Percentiles rank a stretch among this genome's conserved stretches.
phyloP scores from a whole-genome alignment of 1,140 invertebrate species.

The Lamellibrachia luymesi region DNA sequence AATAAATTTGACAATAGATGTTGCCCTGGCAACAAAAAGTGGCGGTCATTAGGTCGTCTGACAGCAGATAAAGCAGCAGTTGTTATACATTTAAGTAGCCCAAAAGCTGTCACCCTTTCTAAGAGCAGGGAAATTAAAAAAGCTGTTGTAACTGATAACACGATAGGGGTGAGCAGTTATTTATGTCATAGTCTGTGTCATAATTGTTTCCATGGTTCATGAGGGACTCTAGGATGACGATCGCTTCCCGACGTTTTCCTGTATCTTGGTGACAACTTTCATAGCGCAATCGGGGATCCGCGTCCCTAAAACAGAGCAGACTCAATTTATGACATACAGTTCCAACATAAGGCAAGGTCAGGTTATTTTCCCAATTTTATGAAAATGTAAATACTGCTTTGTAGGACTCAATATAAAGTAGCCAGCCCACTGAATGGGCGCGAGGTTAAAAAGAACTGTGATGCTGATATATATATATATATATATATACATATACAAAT shows the following conservation, averaged over 20 bases:
- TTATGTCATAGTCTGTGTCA: no score
- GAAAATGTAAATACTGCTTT: no score
- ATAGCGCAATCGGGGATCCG: conserved; percentile 26
- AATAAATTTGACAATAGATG: not conserved
- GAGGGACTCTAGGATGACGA: not conserved
- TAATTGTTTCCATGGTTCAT: no score
- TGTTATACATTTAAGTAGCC: not conserved
- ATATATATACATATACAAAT: no score
- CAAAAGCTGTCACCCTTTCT: not conserved
- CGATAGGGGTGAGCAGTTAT: no score
- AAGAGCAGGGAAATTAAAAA: not conserved
- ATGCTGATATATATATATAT: not conserved
- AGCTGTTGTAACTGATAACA: not conserved
- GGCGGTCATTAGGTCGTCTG: not conserved
- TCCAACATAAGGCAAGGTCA: not conserved
- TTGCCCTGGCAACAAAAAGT: not conserved
- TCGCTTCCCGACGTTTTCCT: conserved; percentile 11
- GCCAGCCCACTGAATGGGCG: no score
- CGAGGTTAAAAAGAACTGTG: no score
- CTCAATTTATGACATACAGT: not conserved
- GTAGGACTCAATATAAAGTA: no score
- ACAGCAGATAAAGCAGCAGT: not conserved
- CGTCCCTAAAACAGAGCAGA: conserved; percentile 20
- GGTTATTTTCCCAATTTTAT: not conserved
- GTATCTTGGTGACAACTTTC: conserved; percentile 16